Conservation (phyloP, 2,888 invertebrate genomes). For the Aporophyla nigra region DNA sequence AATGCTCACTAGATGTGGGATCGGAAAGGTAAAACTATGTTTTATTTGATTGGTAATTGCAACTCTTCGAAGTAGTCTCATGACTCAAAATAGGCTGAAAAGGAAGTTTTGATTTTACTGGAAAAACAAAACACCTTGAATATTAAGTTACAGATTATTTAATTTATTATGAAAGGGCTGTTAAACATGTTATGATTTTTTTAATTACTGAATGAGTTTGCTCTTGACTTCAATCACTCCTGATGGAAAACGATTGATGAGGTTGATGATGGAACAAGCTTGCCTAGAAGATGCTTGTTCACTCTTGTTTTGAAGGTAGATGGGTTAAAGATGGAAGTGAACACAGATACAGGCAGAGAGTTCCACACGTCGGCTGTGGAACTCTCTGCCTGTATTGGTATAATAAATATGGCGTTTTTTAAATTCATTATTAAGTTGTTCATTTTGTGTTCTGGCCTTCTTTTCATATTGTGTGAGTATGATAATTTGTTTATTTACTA, state of each 20-base stretch:
- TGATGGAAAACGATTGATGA: too few species aligned
- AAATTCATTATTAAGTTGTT: neutral
- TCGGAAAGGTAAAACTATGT: constrained; percentile 94
- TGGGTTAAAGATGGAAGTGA: too few species aligned
- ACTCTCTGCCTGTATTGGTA: too few species aligned
- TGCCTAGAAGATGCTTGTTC: too few species aligned
- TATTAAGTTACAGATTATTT: neutral
- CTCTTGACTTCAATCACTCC: too few species aligned
- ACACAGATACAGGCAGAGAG: too few species aligned
- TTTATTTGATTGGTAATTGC: neutral
- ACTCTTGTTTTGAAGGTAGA: too few species aligned
- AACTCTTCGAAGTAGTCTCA: neutral
- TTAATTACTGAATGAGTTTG: neutral
- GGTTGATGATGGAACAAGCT: too few species aligned
- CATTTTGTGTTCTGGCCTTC: neutral
- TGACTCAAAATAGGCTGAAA: neutral
- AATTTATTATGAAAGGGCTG: neutral
- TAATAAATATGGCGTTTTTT: too few species aligned
- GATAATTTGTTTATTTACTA: neutral
- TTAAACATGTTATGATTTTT: neutral
- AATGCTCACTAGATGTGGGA: constrained; percentile 99
- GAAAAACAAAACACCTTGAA: neutral
- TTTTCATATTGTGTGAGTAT: neutral
- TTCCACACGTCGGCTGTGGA: too few species aligned
- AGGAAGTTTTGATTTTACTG: neutral